These are phyloP conservation scores for Lasioglossum pauxillum DNA, from an alignment of 2,888 invertebrate genomes.

Conservation along the genomic window DNA sequence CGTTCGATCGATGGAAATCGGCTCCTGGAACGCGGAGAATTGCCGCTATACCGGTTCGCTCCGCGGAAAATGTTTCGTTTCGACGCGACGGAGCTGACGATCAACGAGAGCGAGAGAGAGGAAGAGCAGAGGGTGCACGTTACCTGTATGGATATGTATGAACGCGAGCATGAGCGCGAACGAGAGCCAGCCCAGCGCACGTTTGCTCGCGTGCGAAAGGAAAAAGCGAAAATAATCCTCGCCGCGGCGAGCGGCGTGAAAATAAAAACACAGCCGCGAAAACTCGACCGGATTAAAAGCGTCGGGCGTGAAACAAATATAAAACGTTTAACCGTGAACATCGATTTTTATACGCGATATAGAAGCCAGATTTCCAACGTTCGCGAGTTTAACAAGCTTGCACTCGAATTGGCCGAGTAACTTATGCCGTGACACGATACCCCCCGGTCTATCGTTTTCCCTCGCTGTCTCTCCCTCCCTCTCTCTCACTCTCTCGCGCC, in stretches of 20 bases:
- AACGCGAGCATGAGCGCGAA: constrained; percentile 2
- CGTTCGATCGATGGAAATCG: constrained; percentile 57
- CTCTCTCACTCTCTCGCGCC: neutral
- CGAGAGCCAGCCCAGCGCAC: neutral
- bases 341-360: constrained; percentile 60
- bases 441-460: constrained; percentile 24
- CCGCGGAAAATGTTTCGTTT: constrained; percentile 41
- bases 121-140: neutral
- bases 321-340: constrained; percentile 62
- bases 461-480: neutral
- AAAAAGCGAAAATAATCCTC: constrained; percentile 43
- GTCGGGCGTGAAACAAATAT: constrained; percentile 60
- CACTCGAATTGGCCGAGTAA: constrained; percentile 51
- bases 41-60: neutral
- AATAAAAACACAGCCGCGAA: constrained; percentile 61
- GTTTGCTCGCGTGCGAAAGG: constrained; percentile 6
- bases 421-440: constrained; percentile 42
- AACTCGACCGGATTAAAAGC: constrained; percentile 61
- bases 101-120: constrained; percentile 2
- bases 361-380: constrained; percentile 55
- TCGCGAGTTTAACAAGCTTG: constrained; percentile 53
- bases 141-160: neutral
- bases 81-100: constrained; percentile 18
- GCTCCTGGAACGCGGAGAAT: neutral
- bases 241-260: constrained; percentile 40